Evolutionary conservation across 2,888 invertebrate species (phyloP), one percentile per base, ranked within the genome.

Genomic region (Eristalinus sepulchralis): DNA sequence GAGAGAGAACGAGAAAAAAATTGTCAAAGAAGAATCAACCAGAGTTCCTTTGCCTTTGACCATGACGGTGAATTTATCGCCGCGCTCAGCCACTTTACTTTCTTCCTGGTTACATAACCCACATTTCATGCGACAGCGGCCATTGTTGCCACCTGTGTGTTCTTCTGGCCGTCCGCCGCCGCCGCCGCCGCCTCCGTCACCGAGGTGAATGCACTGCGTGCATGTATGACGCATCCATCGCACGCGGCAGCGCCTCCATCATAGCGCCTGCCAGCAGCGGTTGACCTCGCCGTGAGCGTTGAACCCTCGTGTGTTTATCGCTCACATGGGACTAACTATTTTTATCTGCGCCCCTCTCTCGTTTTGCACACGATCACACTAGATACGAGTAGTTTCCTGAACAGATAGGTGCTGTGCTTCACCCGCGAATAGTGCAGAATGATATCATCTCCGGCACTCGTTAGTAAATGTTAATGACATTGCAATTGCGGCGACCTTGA

Each of bases 381-480:
- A 53, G 67, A 81, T 34, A 17, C 17, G 17, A 17, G 17, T 73
- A 82, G 60, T 78, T 85, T 85, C 81, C 81, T 77, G 63, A 73
- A 71, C 22, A 59, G 36, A 75, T 66, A 70, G 67, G 59, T 59
- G 53, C 60, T 47, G 59, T 59, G 53, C 67, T 59, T 62, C 47
- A 11, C 33, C 24, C 36, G 62, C 64, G 34, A 22, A 71, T 60
- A 68, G 62, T 80, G 47, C 20, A 71, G 66, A 68, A 57, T 86
- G 85, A 86, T 81, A 78, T 86, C 82, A 86, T 70, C 63, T 33
- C 63, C 6, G 39, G 9, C 33, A 22, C n/a, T 66, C 24, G n/a
- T 68, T 67, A 59, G 80, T 66, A 84, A 77, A 73, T 77, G 85
- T 78, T 78, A 86, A 78, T 82, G 82, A 82, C 82, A 82, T 85